Conservation (phyloP, 2,113 vertebrate genomes). For the Scomber scombrus region DNA sequence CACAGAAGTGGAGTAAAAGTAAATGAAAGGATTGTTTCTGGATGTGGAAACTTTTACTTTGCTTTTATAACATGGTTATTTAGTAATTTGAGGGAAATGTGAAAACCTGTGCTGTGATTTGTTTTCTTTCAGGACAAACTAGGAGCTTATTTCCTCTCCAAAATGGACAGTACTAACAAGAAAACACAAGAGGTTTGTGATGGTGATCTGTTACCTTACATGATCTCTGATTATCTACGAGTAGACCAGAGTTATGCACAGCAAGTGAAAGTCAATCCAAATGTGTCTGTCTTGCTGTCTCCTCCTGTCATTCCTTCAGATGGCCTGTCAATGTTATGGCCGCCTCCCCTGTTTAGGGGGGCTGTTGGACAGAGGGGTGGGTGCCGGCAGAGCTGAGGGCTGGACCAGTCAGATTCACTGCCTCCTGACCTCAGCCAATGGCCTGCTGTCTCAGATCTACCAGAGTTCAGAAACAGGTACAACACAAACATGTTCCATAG, state of each 20-base stretch:
- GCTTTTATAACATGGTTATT: not conserved
- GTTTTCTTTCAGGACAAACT: conserved; percentile 87
- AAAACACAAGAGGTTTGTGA: conserved; percentile 88
- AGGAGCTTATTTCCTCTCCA: conserved; percentile 89
- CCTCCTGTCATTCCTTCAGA: conserved; percentile 66
- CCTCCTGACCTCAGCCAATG: conserved; percentile 88
- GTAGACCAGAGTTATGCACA: too few species aligned
- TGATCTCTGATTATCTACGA: too few species aligned
- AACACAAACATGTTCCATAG: too few species aligned
- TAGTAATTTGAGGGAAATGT: not conserved
- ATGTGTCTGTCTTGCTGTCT: not conserved
- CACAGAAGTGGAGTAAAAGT: not conserved
- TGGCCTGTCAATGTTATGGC: conserved; percentile 91
- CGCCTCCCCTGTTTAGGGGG: conserved; percentile 88
- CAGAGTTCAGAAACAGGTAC: conserved; percentile 87
- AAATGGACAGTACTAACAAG: conserved; percentile 87
- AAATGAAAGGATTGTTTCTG: not conserved
- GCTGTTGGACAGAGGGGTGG: conserved; percentile 88
- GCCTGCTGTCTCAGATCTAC: conserved; percentile 86
- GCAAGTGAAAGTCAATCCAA: not conserved
- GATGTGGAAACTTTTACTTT: not conserved
- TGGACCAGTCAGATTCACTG: conserved; percentile 92
- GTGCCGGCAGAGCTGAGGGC: conserved; percentile 85
- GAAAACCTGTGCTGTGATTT: not conserved
- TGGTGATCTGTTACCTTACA: not conserved